Conservation (phyloP, 2,113 vertebrate genomes). For the Pampusana beccarii region DNA sequence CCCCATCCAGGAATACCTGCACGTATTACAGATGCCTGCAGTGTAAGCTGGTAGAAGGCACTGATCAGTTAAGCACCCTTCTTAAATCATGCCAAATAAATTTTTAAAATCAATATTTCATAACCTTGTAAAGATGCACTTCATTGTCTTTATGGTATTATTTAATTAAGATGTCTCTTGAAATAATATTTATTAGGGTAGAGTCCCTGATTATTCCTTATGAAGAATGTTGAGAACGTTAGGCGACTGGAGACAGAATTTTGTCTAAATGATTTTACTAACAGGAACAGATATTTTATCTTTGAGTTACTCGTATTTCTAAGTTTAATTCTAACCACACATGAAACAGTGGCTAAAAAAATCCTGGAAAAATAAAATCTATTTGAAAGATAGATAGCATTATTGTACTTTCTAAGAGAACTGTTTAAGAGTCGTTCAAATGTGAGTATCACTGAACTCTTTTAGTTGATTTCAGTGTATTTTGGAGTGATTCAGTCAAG, state of each 20-base stretch:
- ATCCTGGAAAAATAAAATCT: background rate
- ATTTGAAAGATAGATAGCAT: background rate
- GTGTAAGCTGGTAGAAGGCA: background rate
- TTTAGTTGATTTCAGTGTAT: background rate
- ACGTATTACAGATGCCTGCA: background rate
- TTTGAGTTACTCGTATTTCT: background rate
- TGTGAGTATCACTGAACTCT: background rate
- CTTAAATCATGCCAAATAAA: background rate
- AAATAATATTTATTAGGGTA: background rate
- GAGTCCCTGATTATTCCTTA: background rate
- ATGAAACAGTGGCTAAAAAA: background rate
- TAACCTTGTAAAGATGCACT: background rate
- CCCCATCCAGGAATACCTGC: background rate
- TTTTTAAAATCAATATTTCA: slow-evolving; percentile 26
- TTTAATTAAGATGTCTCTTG: slow-evolving; percentile 38
- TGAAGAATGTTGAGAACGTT: background rate
- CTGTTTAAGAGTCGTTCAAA: background rate
- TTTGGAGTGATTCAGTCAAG: background rate
- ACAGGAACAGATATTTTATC: background rate
- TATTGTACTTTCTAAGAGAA: background rate
- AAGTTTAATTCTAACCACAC: background rate
- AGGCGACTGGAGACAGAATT: background rate
- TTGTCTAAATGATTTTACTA: background rate
- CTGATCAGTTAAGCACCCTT: background rate
- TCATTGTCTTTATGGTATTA: background rate